Evolutionary conservation across 2,797 vertebrate species (phyloP).

Genomic region (Myotis daubentonii): DNA sequence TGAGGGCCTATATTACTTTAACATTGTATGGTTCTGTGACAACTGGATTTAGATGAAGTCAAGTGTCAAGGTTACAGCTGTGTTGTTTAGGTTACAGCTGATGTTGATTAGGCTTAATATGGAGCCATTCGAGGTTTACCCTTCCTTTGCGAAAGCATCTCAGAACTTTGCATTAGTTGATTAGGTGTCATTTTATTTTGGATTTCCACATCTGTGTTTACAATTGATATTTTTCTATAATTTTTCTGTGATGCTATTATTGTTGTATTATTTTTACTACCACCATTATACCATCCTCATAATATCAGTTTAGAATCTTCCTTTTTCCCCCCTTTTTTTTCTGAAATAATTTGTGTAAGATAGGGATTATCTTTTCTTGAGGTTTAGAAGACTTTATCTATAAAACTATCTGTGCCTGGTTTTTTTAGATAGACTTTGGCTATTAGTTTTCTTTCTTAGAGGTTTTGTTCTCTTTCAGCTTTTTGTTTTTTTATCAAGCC

Average conservation of each 20-base stretch:
- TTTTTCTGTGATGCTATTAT: background rate
- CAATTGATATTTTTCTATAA: conserved; percentile 27
- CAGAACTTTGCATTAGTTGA: background rate
- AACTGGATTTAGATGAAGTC: conserved; percentile 3
- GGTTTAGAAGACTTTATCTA: background rate
- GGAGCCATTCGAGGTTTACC: background rate
- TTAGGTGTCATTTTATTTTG: conserved; percentile 49
- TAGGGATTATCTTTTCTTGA: background rate
- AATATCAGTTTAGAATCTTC: background rate
- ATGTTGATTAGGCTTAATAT: conserved; percentile 12
- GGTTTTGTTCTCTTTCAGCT: background rate
- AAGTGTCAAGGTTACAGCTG: background rate
- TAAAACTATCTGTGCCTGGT: background rate
- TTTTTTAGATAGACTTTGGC: background rate
- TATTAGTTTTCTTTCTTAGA: background rate
- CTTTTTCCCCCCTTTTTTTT: background rate
- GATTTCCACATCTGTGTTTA: conserved; percentile 8
- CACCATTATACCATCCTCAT: background rate
- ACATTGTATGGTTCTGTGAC: background rate
- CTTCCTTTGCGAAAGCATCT: conserved; percentile 28
- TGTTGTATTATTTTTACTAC: background rate
- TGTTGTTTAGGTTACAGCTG: background rate
- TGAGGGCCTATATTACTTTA: background rate
- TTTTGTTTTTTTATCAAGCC: background rate
- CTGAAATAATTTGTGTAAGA: conserved; percentile 29